Evolutionary conservation across 64 coral and sea anemone genomes (phyloP), one percentile per base, ranked within the genome.

Genomic region (Platygyra sinensis): DNA sequence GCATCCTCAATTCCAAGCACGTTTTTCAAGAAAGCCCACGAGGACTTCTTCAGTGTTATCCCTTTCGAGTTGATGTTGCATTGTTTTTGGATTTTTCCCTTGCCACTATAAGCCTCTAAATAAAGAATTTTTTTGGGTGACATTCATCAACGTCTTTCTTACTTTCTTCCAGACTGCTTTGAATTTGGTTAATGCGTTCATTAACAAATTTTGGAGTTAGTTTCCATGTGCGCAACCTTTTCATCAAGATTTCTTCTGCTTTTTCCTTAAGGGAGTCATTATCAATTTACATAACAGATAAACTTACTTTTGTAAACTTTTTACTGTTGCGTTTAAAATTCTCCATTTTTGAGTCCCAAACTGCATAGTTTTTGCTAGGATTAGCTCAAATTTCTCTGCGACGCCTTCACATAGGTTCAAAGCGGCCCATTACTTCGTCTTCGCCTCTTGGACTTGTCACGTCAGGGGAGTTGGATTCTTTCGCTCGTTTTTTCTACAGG

Each of bases 71-170:
- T 46, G 42, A 46, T 46, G 42, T 46, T 46, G 42, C 7, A 46
- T 46, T 46, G 42, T n/a, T 46, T 46, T 46, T 46, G 42, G 31
- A 17, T n/a, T 75, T 49, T 75, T 75, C 30, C 17, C 31, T 75
- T 75, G 36, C 4, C n/a, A 36, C 33, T 75, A 20, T 75, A 75
- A 18, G 73, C 31, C 73, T 75, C 73, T 75, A 42, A 75, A 39
- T 75, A 75, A 39, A 75, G 73, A 38, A 75, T 75, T 75, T 75
- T 75, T 16, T 75, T n/a, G n/a, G 42, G 14, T 39, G 73, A 75
- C 73, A 75, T 75, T 75, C 73, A 75, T 75, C 73, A 75, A 39
- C 31, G 46, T 75, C 73, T 2, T 20, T 7, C 73, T 75, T 75
- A 19, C 31, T 12, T 16, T 57, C 10, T 14, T 57, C 54, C 54